Evolutionary conservation across 37 sponge, comb jelly and placozoan genomes (phyloP).

Genomic region (Chondrilla cf. caribensis): DNA sequence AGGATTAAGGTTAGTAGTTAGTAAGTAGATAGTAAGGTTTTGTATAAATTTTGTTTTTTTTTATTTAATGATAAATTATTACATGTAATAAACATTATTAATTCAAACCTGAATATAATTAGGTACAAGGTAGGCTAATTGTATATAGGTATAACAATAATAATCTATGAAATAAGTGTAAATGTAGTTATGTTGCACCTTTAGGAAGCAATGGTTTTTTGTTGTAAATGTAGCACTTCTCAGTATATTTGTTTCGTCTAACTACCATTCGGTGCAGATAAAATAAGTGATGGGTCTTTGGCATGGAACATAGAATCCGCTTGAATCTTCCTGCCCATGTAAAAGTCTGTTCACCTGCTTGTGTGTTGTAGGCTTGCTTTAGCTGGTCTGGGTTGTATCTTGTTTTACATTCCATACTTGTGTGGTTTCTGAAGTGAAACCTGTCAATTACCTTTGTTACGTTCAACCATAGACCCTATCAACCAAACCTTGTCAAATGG

Average conservation of each 20-base stretch:
- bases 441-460: conserved; percentile 26
- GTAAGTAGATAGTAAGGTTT: too few species aligned
- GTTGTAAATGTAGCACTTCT: background rate
- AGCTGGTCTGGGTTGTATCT: background rate
- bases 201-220: background rate
- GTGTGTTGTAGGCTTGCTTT: conserved; percentile 12
- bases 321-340: conserved; percentile 38
- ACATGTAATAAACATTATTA: too few species aligned
- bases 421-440: conserved; percentile 33
- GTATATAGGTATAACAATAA: too few species aligned
- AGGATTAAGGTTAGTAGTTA: too few species aligned
- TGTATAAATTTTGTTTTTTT: too few species aligned
- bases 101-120: too few species aligned
- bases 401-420: background rate
- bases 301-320: conserved; percentile 36
- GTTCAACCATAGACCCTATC: too few species aligned
- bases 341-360: conserved; percentile 49
- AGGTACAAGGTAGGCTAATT: too few species aligned
- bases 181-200: background rate
- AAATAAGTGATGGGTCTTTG: conserved; percentile 36
- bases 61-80: too few species aligned
- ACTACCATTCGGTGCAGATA: conserved; percentile 33
- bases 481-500: background rate
- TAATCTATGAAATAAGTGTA: background rate
- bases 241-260: background rate